Conservation (phyloP, 2,888 invertebrate genomes). For the Lacanobia oleracea region DNA sequence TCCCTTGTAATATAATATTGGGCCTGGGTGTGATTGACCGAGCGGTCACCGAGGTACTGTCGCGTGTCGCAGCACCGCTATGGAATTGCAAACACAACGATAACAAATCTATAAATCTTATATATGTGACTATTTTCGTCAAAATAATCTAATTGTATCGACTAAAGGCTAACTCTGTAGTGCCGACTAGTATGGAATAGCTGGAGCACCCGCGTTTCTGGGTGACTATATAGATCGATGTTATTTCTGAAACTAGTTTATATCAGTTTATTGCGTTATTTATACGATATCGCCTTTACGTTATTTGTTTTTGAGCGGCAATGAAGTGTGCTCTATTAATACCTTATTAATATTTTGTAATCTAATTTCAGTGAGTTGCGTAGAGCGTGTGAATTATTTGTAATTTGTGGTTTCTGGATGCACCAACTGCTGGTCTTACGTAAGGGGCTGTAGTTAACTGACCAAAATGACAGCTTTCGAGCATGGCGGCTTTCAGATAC, state of each 20-base stretch:
- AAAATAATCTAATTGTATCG: constrained; percentile 16
- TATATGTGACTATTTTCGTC: constrained; percentile 30
- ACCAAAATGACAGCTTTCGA: neutral
- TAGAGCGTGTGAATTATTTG: neutral
- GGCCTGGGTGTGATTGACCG: constrained; percentile 11
- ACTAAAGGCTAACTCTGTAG: constrained; percentile 19
- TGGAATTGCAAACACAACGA: constrained; percentile 24
- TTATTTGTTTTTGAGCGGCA: constrained; percentile 23
- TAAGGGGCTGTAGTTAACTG: constrained; percentile 3
- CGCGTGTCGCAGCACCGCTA: constrained; percentile 17
- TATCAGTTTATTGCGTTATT: constrained; percentile 40
- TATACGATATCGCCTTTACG: constrained; percentile 43
- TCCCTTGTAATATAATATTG: constrained; percentile 26
- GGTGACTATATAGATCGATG: constrained; percentile 5
- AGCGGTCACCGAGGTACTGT: constrained; percentile 9
- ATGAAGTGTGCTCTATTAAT: constrained; percentile 19
- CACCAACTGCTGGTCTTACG: neutral
- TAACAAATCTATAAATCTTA: constrained; percentile 26
- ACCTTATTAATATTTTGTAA: neutral
- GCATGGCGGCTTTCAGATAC: neutral
- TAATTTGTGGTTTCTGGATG: constrained; percentile 8
- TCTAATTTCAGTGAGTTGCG: constrained; percentile 7
- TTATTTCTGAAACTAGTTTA: constrained; percentile 28
- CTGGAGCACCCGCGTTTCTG: neutral
- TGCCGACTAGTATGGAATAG: neutral